Evolutionary conservation across 1,140 invertebrate genomes (phyloP).

Genomic region (Globodera ellingtonae): DNA sequence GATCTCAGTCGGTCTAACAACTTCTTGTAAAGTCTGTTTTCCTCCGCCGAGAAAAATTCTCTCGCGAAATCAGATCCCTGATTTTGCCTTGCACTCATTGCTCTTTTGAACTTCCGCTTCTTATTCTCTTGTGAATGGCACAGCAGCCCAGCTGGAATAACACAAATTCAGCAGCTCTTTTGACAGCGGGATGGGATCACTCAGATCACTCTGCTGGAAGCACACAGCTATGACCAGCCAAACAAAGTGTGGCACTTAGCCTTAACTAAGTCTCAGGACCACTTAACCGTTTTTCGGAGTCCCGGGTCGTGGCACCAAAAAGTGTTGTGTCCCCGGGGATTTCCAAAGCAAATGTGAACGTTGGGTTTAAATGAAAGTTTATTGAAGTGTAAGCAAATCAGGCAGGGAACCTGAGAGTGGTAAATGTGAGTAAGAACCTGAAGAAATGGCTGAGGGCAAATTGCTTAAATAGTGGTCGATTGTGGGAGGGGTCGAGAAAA

Average conservation of each 20-base stretch:
- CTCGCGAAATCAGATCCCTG: neutral
- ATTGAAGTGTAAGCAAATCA: too few species aligned
- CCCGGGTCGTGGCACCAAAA: slow-evolving; percentile 1
- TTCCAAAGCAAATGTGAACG: too few species aligned
- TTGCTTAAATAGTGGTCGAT: too few species aligned
- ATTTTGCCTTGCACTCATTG: neutral
- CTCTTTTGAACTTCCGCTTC: neutral
- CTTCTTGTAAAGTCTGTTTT: neutral
- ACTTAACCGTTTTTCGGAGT: neutral
- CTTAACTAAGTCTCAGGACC: neutral
- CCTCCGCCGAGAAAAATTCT: neutral
- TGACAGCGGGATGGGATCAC: neutral
- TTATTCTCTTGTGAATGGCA: neutral
- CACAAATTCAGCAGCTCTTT: neutral
- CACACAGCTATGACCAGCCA: neutral
- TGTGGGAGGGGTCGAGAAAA: too few species aligned
- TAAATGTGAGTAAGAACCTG: too few species aligned
- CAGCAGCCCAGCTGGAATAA: neutral
- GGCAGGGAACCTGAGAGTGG: too few species aligned
- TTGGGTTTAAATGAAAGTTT: neutral
- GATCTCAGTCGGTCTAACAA: neutral
- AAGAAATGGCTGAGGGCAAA: too few species aligned
- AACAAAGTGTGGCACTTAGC: neutral
- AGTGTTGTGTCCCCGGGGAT: neutral
- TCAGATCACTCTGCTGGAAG: neutral